These are phyloP conservation scores for Scaptomyza flava DNA, from an alignment of 2,888 invertebrate genomes.

Conservation along the genomic window DNA sequence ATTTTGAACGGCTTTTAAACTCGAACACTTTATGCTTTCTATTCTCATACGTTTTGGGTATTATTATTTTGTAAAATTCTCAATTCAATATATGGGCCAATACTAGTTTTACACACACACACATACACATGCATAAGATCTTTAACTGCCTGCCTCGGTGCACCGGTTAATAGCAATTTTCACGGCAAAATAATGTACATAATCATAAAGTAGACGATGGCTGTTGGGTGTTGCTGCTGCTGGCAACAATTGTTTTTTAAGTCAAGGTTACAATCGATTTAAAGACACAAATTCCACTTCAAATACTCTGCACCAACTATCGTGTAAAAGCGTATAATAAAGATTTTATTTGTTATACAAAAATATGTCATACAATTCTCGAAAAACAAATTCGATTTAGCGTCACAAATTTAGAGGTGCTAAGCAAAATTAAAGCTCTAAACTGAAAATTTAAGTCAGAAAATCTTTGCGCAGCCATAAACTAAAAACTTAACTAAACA, in stretches of 20 bases:
- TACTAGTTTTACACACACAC: not conserved
- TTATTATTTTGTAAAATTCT: not conserved
- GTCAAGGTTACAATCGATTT: conserved; percentile 40
- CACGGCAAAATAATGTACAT: conserved; percentile 38
- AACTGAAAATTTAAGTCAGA: not conserved
- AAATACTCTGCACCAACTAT: conserved; percentile 1
- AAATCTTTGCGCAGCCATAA: not conserved
- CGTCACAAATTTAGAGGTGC: too few species aligned
- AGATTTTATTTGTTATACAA: too few species aligned
- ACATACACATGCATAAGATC: not conserved
- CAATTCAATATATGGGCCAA: not conserved
- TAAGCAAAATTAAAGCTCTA: too few species aligned
- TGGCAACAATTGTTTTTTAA: conserved; percentile 17
- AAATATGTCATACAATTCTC: too few species aligned
- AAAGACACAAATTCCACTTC: conserved; percentile 30
- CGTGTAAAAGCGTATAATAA: not conserved
- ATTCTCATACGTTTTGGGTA: not conserved
- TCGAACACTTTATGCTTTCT: not conserved
- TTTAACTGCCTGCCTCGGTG: conserved; percentile 4
- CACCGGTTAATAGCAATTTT: conserved; percentile 30
- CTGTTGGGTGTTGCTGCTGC: conserved; percentile 25
- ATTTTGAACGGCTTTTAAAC: too few species aligned
- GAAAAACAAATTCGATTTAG: too few species aligned
- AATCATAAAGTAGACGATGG: conserved; percentile 39
- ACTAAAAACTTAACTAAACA: not conserved